Base-by-base conservation (phyloP, 2,113 vertebrate genomes). In the Phaethon lepturus region DNA sequence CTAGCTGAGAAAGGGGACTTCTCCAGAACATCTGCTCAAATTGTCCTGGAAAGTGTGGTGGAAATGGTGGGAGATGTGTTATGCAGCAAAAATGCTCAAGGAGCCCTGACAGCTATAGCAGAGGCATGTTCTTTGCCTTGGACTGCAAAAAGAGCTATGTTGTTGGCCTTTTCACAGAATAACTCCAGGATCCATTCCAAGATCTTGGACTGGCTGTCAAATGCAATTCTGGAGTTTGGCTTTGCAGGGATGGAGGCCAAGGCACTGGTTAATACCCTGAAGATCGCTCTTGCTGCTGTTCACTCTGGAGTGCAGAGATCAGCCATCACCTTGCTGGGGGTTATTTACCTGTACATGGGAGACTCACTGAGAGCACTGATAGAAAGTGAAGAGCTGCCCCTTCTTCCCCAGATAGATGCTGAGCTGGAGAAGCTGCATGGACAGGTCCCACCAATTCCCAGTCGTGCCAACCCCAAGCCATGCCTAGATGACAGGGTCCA, bases 351-450 rank as follows among this genome's bases (percentile, higher is more conserved):
- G 38, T 99, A 99, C 84, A 98, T 99, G 98, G 99, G 99, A n/a
- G 98, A 98, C 13, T 98, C 99, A 5, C 96, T 99, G 44, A 98
- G 99, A 60, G 98, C 98, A 97, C 99, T 99, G 96, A 99, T 99
- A 76, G 99, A 99, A 81, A 98, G 99, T 47, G 99, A 99, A 90
- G 99, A 99, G 60, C 98, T 99, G 10, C 98, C 98, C 23, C 98
- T 99, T 29, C 98, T 99, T 14, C 83, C 98, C 12, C 99, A 99
- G 94, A 99, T 99, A 38, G 98, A 99, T 68, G 98, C 98, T 2
- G 99, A 99, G 90, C 99, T 99, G 97, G 98, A 99, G 60, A 99
- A 99, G 98, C 98, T 99, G 98, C 98, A 98, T 29, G 99, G 99
- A 25, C 99, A 99, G 90, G 98, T 97, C 49, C 98, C 99, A 29